These are phyloP conservation scores for Zeus faber DNA, from an alignment of 2,113 vertebrate species.

Conservation along the genomic window DNA sequence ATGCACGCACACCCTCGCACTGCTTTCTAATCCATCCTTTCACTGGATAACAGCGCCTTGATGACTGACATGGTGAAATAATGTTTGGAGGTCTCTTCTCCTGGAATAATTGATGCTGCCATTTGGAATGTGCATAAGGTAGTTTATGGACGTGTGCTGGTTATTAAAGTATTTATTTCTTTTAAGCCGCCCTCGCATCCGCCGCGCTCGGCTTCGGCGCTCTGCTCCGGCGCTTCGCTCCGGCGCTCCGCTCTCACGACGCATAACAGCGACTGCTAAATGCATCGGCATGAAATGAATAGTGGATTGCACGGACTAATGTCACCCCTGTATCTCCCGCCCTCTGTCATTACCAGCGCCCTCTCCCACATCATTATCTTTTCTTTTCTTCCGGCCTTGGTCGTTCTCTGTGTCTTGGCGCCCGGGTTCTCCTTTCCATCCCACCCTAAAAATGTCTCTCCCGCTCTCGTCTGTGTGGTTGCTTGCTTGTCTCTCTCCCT, in stretches of 20 bases:
- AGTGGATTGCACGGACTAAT: conserved; percentile 50
- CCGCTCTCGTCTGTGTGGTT: conserved; percentile 20
- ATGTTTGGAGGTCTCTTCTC: conserved; percentile 19
- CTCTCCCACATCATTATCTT: conserved; percentile 23
- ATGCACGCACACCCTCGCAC: not conserved
- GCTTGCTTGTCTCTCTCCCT: conserved; percentile 1
- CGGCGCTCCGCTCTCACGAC: conserved; percentile 14
- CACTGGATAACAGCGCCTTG: conserved; percentile 9
- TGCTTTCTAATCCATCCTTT: conserved; percentile 5
- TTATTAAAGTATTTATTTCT: conserved; percentile 19
- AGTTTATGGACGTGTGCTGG: conserved; percentile 3
- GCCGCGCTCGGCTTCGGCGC: conserved; percentile 5
- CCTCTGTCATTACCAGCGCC: not conserved
- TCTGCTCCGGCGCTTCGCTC: conserved; percentile 9
- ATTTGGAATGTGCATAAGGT: conserved; percentile 16
- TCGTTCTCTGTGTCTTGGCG: conserved; percentile 13
- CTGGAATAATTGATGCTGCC: conserved; percentile 33
- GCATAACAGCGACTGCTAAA: conserved; percentile 15
- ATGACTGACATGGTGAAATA: conserved; percentile 27
- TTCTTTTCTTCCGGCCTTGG: conserved; percentile 10
- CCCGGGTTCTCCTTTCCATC: not conserved
- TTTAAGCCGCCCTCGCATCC: conserved; percentile 7
- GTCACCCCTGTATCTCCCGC: conserved; percentile 43
- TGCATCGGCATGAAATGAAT: too few species aligned
- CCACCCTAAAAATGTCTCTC: too few species aligned